Evolutionary conservation across 92 coral and sea anemone genomes (phyloP), one percentile per base, ranked within the genome.

Genomic region (Siderastrea radians): DNA sequence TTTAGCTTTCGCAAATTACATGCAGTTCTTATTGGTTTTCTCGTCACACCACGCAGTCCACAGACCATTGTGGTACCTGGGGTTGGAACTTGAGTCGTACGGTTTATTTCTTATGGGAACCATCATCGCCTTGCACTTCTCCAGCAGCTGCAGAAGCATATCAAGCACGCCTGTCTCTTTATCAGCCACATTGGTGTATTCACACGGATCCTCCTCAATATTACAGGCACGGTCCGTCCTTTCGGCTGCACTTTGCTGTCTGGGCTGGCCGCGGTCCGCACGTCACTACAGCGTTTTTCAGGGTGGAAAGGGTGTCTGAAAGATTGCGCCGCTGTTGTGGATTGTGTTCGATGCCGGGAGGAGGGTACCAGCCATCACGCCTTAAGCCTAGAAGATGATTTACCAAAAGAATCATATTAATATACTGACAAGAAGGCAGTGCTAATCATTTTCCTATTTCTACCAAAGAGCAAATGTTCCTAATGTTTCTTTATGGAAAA

Each of bases 351-450:
- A 87, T 47, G 48, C 94, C 94, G 7, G 98, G 98, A 6, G 98
- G 98, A 13, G 98, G 93, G 63, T 93, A 95, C 96, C 98, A 95
- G 12, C 96, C 96, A 76, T 92, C 93, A 81, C 89, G 84, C 4
- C 90, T 96, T 85, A 47, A 48, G 13, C 63, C 62, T 44, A n/a
- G 49, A 10, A 75, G 38, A 26, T 26, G 38, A 26, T 26, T 26
- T 26, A 26, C 38, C 38, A 26, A 26, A 26, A 26, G 38, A 26
- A 26, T 26, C 38, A 26, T 26, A 26, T 26, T 26, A 26, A 26
- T 26, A 26, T 26, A 26, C 38, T 26, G 38, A 26, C 38, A 26
- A 26, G 38, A 26, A 26, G 38, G 38, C 38, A 26, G 38, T 26
- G 38, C 38, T 26, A 26, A 26, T 26, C 38, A 26, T 26, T 26